Conservation (phyloP, 2,113 vertebrate species). For the Gasterosteus nipponicus region DNA sequence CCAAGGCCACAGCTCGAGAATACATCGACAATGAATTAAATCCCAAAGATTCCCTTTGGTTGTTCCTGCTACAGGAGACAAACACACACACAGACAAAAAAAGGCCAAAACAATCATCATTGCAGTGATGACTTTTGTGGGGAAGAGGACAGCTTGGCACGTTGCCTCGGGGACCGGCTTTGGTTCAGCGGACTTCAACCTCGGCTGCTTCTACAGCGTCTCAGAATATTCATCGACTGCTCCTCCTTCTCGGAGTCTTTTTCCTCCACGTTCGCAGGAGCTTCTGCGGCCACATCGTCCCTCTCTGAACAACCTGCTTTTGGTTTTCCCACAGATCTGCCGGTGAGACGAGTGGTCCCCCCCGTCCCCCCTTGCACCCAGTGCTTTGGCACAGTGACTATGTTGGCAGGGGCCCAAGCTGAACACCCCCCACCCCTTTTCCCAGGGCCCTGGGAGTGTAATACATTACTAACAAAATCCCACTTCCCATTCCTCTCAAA, state of each 20-base stretch:
- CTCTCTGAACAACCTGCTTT: slow-evolving; percentile 64
- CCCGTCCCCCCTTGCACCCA: slow-evolving; percentile 63
- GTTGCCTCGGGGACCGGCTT: slow-evolving; percentile 55
- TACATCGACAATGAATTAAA: no score
- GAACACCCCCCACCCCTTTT: slow-evolving; percentile 66
- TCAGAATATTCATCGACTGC: neutral
- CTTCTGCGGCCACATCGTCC: neutral
- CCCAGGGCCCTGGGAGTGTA: slow-evolving; percentile 75
- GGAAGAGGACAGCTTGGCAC: slow-evolving; percentile 24
- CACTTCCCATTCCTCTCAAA: slow-evolving; percentile 79
- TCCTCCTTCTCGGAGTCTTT: neutral
- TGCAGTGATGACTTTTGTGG: neutral
- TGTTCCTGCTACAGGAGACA: no score
- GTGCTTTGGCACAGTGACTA: slow-evolving; percentile 77
- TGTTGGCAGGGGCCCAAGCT: slow-evolving; percentile 76
- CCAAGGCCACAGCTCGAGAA: no score
- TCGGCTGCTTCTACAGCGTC: slow-evolving; percentile 3
- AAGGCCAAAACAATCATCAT: neutral
- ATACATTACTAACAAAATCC: slow-evolving; percentile 80
- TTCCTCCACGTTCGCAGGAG: slow-evolving; percentile 23
- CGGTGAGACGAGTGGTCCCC: slow-evolving; percentile 63
- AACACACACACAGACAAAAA: neutral
- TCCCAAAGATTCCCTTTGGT: no score
- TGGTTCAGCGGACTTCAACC: slow-evolving; percentile 19
- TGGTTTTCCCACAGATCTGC: slow-evolving; percentile 76